These are phyloP conservation scores for Acrossocheilus fasciatus DNA, from an alignment of 2,797 vertebrate genomes.

Conservation along the genomic window DNA sequence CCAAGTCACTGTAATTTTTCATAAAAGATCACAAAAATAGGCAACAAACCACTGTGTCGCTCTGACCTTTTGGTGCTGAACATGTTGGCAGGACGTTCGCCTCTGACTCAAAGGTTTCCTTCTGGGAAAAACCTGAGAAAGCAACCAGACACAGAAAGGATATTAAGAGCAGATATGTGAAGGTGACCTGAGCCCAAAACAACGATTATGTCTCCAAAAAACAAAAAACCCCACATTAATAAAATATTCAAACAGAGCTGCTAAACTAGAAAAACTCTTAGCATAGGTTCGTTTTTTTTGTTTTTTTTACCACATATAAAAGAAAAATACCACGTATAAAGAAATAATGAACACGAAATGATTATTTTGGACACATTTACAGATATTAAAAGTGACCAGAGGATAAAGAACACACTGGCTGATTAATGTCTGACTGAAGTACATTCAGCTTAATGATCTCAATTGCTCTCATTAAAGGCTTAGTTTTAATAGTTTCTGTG, in stretches of 20 bases:
- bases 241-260: neutral
- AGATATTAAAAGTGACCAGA: neutral
- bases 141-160: constrained; percentile 32
- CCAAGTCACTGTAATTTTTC: constrained; percentile 65
- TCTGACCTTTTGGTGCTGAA: constrained; percentile 87
- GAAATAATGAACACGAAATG: neutral
- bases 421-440: constrained; percentile 12
- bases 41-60: constrained; percentile 59
- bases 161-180: constrained; percentile 53
- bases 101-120: constrained; percentile 61
- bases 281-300: too few relatives aligned
- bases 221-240: neutral
- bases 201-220: neutral
- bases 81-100: constrained; percentile 74
- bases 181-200: neutral
- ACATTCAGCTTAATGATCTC: constrained; percentile 11
- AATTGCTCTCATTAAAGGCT: constrained; percentile 29
- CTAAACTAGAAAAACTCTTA: neutral
- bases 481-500: constrained; percentile 27
- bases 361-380: constrained; percentile 5
- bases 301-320: neutral
- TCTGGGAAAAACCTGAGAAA: constrained; percentile 54
- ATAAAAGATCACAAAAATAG: constrained; percentile 7
- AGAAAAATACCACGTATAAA: neutral
- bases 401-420: constrained; percentile 15